Base-by-base conservation (phyloP, 64 coral and sea anemone genomes). In the Astreopora myriophthalma region DNA sequence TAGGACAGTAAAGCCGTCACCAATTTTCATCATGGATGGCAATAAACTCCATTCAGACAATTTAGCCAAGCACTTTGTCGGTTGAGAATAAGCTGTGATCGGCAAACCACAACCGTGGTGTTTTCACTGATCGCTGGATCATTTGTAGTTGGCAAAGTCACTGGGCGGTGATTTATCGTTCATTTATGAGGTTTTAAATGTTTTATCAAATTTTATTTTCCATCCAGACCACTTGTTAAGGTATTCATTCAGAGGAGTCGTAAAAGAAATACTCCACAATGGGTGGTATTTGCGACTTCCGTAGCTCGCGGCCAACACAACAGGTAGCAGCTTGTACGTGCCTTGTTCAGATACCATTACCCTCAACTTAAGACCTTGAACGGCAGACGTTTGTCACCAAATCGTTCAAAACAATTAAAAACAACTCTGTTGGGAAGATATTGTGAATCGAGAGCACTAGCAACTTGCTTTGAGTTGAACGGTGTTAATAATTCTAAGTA, bases 1-100 rank as follows among this genome's bases (percentile, higher is more conserved):
- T n/a, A 61, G 77, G 22, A 64, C 52, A 64, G 52, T 63, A 38
- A 83, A 83, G 10, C 28, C 79, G 79, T 83, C 79, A 83, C 7
- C 34, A 83, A 38, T 83, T 64, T 83, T 83, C 33, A 65, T 64
- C 20, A 34, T 83, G 52, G 58, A 40, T 38, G 38, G 55, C 22
- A 83, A 36, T 39, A 38, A 83, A 14, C 34, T 24, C 48, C 22
- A 64, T 65, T 63, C 52, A 57, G 12, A 5, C 23, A 26, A 64
- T 64, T 64, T 64, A 64, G 23, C 20, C 32, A 16, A 70, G 29
- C 67, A 8, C 1, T 22, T 34, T 73, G 31, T 13, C 13, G 19
- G 31, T 73, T 73, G 34, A 36, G 33, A 24, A 24, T 24, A 23
- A 1, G 33, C 32, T 73, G 14, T 7, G 33, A 73, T 36, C 34